Conservation (phyloP, 2,113 vertebrate genomes). For the Dicerorhinus sumatrensis region DNA sequence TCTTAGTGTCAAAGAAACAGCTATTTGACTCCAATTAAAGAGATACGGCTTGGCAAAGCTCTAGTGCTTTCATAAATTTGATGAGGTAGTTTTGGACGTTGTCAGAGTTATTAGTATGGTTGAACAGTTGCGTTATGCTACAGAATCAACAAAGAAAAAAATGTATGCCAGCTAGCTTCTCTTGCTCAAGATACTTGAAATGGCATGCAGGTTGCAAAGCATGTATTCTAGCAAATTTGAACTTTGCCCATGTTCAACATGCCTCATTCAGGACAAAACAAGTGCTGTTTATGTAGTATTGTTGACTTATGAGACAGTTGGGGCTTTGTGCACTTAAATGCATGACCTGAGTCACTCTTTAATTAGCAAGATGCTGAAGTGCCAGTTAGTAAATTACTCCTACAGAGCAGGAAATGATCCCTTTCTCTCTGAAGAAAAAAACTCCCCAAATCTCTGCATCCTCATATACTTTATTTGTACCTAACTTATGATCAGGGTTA, state of each 20-base stretch:
- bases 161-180: background rate
- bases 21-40: slow-evolving; percentile 50
- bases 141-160: slow-evolving; percentile 25
- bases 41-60: slow-evolving; percentile 9
- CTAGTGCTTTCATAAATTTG: slow-evolving; percentile 29
- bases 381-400: slow-evolving; percentile 53
- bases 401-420: slow-evolving; percentile 43
- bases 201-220: background rate
- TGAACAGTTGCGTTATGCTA: slow-evolving; percentile 19
- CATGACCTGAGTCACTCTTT: slow-evolving; percentile 54
- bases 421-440: background rate
- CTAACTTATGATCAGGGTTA: slow-evolving; percentile 47
- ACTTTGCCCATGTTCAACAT: background rate
- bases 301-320: slow-evolving; percentile 48
- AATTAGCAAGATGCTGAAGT: slow-evolving; percentile 50
- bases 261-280: background rate
- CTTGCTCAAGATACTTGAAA: background rate
- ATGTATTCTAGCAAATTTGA: background rate
- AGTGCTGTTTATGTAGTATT: background rate
- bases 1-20: slow-evolving; percentile 46
- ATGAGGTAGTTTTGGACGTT: slow-evolving; percentile 47
- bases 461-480: slow-evolving; percentile 55
- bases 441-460: background rate
- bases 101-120: background rate
- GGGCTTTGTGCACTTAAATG: slow-evolving; percentile 30